phyloP scores from a whole-genome alignment of 2,113 vertebrate species.

The Merops nubicus region DNA sequence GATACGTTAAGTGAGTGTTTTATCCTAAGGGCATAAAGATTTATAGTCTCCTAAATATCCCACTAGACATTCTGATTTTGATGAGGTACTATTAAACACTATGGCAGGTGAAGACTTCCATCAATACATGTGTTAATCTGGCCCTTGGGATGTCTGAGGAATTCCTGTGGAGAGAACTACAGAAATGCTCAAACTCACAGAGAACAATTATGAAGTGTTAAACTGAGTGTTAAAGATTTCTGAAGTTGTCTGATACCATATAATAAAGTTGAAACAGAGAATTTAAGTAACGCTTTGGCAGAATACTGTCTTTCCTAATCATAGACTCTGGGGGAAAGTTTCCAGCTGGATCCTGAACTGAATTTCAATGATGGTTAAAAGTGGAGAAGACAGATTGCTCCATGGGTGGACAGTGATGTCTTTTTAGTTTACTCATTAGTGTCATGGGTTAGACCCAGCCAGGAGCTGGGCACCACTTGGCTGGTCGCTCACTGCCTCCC shows the following conservation, averaged over 20 bases:
- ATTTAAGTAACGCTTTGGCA: not conserved
- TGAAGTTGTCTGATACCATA: not conserved
- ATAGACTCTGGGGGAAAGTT: not conserved
- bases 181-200: not conserved
- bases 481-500: too few relatives aligned
- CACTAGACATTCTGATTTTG: conserved; percentile 32
- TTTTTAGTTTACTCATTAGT: not conserved
- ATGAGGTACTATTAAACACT: conserved; percentile 26
- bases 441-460: too few relatives aligned
- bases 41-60: conserved; percentile 37
- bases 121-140: conserved; percentile 21
- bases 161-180: not conserved
- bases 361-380: not conserved
- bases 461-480: too few relatives aligned
- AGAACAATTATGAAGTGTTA: conserved; percentile 3
- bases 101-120: conserved; percentile 17
- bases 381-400: not conserved
- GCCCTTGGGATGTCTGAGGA: not conserved
- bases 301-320: not conserved
- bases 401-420: not conserved
- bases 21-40: conserved; percentile 7
- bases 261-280: conserved; percentile 15
- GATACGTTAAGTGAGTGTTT: not conserved
- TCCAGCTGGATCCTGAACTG: not conserved
- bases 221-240: conserved; percentile 9